Conservation (phyloP, 1,140 invertebrate species). For the Drosophila miranda region DNA sequence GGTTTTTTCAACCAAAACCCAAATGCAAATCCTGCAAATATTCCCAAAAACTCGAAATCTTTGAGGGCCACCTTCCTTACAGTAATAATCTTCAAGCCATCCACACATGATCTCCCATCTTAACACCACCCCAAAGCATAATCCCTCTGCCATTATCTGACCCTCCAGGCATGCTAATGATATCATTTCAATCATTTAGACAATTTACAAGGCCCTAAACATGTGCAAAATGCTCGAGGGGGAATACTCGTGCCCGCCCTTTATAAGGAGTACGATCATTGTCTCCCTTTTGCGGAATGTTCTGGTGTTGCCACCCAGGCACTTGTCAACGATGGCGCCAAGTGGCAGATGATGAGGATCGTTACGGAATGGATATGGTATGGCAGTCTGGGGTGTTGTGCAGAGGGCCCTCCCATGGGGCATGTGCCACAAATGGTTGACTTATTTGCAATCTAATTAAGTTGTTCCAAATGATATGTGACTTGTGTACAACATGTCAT, state of each 20-base stretch:
- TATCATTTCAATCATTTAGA: slow-evolving; percentile 57
- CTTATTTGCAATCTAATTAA: slow-evolving; percentile 74
- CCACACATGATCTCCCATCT: no score
- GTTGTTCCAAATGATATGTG: slow-evolving; percentile 74
- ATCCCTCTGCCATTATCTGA: slow-evolving; percentile 19
- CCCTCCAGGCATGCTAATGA: slow-evolving; percentile 43
- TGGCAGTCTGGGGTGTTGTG: not conserved
- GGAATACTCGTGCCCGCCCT: not conserved
- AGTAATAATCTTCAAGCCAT: no score
- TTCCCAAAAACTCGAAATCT: no score
- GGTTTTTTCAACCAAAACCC: no score
- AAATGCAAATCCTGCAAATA: no score
- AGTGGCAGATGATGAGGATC: slow-evolving; percentile 32
- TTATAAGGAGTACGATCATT: not conserved
- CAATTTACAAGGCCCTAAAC: slow-evolving; percentile 51
- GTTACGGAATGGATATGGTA: not conserved
- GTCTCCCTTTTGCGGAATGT: slow-evolving; percentile 6
- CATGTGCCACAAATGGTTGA: slow-evolving; percentile 56
- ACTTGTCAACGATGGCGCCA: slow-evolving; percentile 75
- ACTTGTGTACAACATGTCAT: slow-evolving; percentile 54
- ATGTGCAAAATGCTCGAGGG: slow-evolving; percentile 29
- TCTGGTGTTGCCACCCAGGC: slow-evolving; percentile 66
- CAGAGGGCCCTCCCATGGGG: slow-evolving; percentile 7
- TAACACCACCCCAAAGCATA: not conserved
- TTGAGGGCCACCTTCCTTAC: no score